These are phyloP conservation scores for Archocentrus centrarchus DNA, from an alignment of 2,113 vertebrate genomes.

Conservation along the genomic window DNA sequence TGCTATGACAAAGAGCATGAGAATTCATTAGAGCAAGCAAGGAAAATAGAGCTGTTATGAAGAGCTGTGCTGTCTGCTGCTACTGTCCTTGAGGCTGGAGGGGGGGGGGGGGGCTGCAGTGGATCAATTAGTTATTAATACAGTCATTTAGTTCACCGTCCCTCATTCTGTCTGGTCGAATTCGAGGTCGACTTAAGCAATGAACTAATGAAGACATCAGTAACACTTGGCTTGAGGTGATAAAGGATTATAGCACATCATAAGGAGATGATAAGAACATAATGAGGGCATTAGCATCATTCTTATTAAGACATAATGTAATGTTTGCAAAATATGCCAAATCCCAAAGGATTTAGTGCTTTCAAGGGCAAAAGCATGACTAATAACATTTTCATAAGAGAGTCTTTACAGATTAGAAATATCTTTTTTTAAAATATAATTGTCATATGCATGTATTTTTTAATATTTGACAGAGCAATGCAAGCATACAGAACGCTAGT, in stretches of 20 bases:
- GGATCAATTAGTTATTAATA: conserved; percentile 55
- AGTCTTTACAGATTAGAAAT: conserved; percentile 29
- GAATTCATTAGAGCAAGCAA: conserved; percentile 55
- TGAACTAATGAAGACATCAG: conserved; percentile 65
- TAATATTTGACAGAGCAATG: conserved; percentile 4
- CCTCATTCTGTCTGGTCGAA: conserved; percentile 37
- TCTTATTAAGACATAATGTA: conserved; percentile 56
- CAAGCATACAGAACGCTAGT: background rate
- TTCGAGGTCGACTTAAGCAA: conserved; percentile 45
- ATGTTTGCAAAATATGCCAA: conserved; percentile 57
- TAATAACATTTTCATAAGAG: conserved; percentile 42
- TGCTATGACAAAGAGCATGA: conserved; percentile 44
- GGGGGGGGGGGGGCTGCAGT: background rate
- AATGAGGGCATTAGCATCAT: conserved; percentile 68
- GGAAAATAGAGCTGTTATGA: conserved; percentile 17
- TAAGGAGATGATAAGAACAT: conserved; percentile 63
- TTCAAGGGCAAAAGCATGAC: conserved; percentile 52
- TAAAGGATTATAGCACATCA: conserved; percentile 66
- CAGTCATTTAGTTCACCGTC: conserved; percentile 35
- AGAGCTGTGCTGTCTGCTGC: conserved; percentile 12
- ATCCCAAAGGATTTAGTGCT: conserved; percentile 48
- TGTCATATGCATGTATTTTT: conserved; percentile 1
- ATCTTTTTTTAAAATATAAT: conserved; percentile 14
- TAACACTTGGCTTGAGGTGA: conserved; percentile 61
- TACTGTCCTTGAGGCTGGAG: conserved; percentile 48